A percentile compares a stretch with the other conserved stretches of the same genome.
Evolutionary conservation across 2,888 invertebrate genomes (phyloP).

Genomic region (Herminia tarsipennalis): DNA sequence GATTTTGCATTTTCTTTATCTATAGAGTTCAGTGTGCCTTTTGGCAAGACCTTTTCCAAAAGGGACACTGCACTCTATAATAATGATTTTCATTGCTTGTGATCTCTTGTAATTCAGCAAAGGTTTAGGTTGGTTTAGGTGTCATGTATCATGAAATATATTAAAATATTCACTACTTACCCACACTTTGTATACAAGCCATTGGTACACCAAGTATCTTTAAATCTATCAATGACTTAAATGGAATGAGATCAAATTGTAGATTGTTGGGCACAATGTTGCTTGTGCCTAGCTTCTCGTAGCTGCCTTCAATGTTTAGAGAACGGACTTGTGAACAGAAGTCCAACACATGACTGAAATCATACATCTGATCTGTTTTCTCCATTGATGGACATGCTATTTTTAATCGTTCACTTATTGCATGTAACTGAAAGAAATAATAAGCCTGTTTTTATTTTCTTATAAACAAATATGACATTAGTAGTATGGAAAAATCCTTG

Average conservation of each 20-base stretch:
- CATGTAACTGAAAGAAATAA: slow-evolving; percentile 90
- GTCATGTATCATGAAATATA: too few relatives aligned
- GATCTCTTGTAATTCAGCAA: too few relatives aligned
- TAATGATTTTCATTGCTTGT: too few relatives aligned
- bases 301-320: slow-evolving; percentile 88
- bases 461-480: too few relatives aligned
- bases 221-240: slow-evolving; percentile 91
- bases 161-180: slow-evolving; percentile 59
- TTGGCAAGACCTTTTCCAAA: too few relatives aligned
- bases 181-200: slow-evolving; percentile 88
- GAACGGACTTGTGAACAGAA: slow-evolving; percentile 91
- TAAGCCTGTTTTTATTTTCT: too few relatives aligned
- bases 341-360: slow-evolving; percentile 96
- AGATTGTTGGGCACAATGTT: slow-evolving; percentile 93
- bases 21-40: too few relatives aligned
- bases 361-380: slow-evolving; percentile 91
- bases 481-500: too few relatives aligned
- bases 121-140: too few relatives aligned
- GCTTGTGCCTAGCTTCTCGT: slow-evolving; percentile 90
- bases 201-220: slow-evolving; percentile 89
- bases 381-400: slow-evolving; percentile 94
- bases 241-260: slow-evolving; percentile 92
- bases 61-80: too few relatives aligned
- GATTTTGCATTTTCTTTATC: too few relatives aligned
- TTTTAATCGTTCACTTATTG: slow-evolving; percentile 95